Conservation (phyloP, 2,113 vertebrate species). For the Labeo catla region DNA sequence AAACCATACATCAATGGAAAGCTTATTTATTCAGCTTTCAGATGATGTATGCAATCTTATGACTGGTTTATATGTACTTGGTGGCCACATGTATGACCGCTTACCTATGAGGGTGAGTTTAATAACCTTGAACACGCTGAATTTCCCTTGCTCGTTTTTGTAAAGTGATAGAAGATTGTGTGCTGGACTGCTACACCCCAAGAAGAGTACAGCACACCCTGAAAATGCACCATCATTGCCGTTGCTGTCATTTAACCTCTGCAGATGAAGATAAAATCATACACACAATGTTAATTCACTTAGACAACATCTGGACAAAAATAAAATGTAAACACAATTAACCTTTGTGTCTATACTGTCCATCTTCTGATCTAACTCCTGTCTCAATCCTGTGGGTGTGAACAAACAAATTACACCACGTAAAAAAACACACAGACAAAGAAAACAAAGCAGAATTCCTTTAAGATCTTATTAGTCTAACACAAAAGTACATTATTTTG, state of each 20-base stretch:
- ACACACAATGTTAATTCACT: conserved; percentile 32
- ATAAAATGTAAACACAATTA: background rate
- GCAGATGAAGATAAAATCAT: conserved; percentile 41
- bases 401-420: background rate
- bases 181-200: conserved; percentile 78
- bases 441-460: background rate
- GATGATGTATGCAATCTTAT: too few species aligned
- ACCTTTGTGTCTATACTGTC: conserved; percentile 57
- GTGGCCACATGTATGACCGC: background rate
- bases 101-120: conserved; percentile 87
- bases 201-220: conserved; percentile 90
- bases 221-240: conserved; percentile 75
- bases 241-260: conserved; percentile 77
- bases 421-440: background rate
- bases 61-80: too few species aligned
- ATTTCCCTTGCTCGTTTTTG: conserved; percentile 80
- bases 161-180: conserved; percentile 82
- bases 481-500: background rate
- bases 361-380: conserved; percentile 52
- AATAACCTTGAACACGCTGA: conserved; percentile 84
- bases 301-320: background rate
- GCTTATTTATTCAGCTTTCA: too few species aligned
- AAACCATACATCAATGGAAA: too few species aligned
- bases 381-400: conserved; percentile 6
- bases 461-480: background rate